Percentiles rank a stretch among this genome's conserved stretches.
Evolutionary conservation across 2,888 invertebrate genomes (phyloP).

Genomic region (Troides oblongomaculatus): DNA sequence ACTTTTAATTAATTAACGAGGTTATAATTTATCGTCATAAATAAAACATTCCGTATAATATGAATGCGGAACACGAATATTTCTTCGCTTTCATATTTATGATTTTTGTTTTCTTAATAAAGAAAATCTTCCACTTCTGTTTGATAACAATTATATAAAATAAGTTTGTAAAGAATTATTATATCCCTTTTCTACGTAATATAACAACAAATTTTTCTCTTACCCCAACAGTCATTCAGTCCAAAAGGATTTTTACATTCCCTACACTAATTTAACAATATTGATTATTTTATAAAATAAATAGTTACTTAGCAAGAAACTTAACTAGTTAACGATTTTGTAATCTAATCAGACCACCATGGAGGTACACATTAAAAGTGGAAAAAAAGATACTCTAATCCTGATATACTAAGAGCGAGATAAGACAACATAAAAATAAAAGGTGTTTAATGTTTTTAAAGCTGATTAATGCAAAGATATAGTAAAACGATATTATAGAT

Average conservation of each 20-base stretch:
- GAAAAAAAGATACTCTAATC: neutral
- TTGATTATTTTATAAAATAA: too few species aligned
- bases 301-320: too few species aligned
- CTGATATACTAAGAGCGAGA: neutral
- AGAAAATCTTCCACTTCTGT: neutral
- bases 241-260: too few species aligned
- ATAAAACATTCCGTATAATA: constrained; percentile 16
- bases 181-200: too few species aligned
- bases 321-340: too few species aligned
- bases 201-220: too few species aligned
- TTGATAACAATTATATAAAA: too few species aligned
- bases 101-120: neutral
- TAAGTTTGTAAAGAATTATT: too few species aligned
- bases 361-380: neutral
- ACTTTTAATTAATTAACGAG: constrained; percentile 25
- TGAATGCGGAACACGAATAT: neutral
- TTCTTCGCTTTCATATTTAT: neutral
- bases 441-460: neutral
- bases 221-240: too few species aligned
- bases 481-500: neutral
- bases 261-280: too few species aligned
- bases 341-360: neutral
- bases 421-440: neutral
- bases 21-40: constrained; percentile 20
- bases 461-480: neutral